These are phyloP conservation scores for Cynopterus brachyotis DNA, from an alignment of 2,113 vertebrate species.

Conservation along the genomic window DNA sequence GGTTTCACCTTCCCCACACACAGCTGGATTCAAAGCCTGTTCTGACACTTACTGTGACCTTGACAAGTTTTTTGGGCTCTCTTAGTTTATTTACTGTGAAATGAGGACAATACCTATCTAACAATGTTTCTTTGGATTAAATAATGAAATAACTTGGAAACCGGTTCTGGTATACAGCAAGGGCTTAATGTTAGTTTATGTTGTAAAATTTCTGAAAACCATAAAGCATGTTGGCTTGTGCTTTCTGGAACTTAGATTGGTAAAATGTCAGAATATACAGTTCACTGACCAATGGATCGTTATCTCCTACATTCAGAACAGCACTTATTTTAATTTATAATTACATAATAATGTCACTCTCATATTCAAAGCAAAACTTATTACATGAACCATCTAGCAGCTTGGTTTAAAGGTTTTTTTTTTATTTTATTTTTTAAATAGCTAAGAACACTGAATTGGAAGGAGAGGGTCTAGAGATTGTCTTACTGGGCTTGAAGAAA, in stretches of 20 bases:
- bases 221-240: neutral
- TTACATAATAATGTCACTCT: neutral
- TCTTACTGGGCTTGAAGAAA: neutral
- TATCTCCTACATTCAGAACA: neutral
- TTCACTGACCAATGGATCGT: neutral
- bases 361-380: conserved; percentile 28
- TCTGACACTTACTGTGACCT: neutral
- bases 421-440: neutral
- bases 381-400: neutral
- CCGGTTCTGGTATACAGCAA: neutral
- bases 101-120: neutral
- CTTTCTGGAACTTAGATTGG: neutral
- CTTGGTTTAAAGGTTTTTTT: neutral
- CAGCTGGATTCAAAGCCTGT: neutral
- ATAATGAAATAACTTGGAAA: neutral
- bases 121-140: neutral
- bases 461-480: neutral
- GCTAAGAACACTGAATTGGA: neutral
- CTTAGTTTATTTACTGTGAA: conserved; percentile 1
- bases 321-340: neutral
- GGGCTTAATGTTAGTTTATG: neutral
- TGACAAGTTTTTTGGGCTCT: neutral
- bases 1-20: neutral
- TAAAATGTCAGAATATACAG: neutral
- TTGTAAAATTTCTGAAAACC: conserved; percentile 31